A percentile compares a stretch with the other conserved stretches of the same genome.
phyloP scores from a whole-genome alignment of 2,797 vertebrate genomes.

The Phylloscopus collybita region DNA sequence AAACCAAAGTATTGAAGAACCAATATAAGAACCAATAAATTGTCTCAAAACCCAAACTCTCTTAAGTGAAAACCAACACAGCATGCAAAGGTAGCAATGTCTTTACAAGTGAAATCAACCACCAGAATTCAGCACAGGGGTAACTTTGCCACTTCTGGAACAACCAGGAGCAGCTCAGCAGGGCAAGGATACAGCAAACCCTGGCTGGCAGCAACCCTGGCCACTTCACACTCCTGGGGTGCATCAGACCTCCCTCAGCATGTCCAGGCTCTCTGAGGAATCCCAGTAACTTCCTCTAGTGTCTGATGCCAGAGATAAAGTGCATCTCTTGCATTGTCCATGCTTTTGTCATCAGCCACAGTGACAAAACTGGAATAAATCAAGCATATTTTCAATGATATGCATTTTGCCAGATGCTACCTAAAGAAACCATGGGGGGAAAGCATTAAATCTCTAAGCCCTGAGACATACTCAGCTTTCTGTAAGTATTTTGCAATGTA shows the following conservation, averaged over 20 bases:
- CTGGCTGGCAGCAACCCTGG: background rate
- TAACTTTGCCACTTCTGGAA: background rate
- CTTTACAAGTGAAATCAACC: background rate
- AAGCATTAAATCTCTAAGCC: background rate
- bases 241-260: background rate
- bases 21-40: background rate
- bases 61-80: background rate
- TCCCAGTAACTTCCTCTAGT: background rate
- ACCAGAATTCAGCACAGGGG: background rate
- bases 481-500: background rate
- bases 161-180: background rate
- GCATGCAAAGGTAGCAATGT: accelerated
- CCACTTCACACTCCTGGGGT: background rate
- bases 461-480: background rate
- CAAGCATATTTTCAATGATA: background rate
- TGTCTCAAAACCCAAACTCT: background rate
- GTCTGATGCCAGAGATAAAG: background rate
- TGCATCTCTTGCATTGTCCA: accelerated
- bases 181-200: background rate
- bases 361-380: background rate
- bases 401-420: background rate
- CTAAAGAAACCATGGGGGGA: background rate
- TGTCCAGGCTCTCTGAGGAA: accelerated
- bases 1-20: background rate
- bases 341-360: background rate